These are phyloP conservation scores for Amphipyra berbera DNA, from an alignment of 2,888 invertebrate species.

Conservation along the genomic window DNA sequence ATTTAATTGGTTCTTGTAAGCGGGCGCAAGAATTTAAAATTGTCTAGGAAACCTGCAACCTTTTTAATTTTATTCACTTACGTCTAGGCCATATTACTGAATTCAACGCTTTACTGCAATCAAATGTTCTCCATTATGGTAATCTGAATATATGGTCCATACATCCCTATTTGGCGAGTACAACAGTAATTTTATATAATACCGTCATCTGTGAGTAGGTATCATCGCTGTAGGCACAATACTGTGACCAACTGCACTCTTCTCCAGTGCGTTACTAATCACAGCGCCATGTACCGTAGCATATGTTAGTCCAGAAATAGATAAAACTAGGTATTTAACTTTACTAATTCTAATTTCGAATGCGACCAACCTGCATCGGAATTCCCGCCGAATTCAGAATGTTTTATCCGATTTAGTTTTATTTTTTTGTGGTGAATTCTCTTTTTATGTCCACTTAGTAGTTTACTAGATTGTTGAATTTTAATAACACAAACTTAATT, in stretches of 20 bases:
- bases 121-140: too few relatives aligned
- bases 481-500: slow-evolving; percentile 20
- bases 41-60: too few relatives aligned
- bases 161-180: too few relatives aligned
- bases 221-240: slow-evolving; percentile 42
- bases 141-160: too few relatives aligned
- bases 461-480: slow-evolving; percentile 29
- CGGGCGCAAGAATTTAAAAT: too few relatives aligned
- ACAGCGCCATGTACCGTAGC: slow-evolving; percentile 54
- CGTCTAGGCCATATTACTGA: too few relatives aligned
- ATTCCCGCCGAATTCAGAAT: slow-evolving; percentile 33
- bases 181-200: too few relatives aligned
- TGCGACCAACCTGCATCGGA: slow-evolving; percentile 35
- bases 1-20: too few relatives aligned
- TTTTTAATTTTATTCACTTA: too few relatives aligned
- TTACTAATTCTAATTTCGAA: slow-evolving; percentile 35
- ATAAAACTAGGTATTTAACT: slow-evolving; percentile 61
- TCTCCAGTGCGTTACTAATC: slow-evolving; percentile 16
- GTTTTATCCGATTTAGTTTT: slow-evolving; percentile 26
- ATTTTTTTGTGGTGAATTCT: slow-evolving; percentile 32
- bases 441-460: slow-evolving; percentile 38
- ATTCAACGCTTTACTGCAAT: too few relatives aligned
- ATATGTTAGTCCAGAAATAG: slow-evolving; percentile 67
- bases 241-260: not conserved
- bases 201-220: slow-evolving; percentile 15